These are phyloP conservation scores for Cathartes aura DNA, from an alignment of 2,113 vertebrate species.

Conservation along the genomic window DNA sequence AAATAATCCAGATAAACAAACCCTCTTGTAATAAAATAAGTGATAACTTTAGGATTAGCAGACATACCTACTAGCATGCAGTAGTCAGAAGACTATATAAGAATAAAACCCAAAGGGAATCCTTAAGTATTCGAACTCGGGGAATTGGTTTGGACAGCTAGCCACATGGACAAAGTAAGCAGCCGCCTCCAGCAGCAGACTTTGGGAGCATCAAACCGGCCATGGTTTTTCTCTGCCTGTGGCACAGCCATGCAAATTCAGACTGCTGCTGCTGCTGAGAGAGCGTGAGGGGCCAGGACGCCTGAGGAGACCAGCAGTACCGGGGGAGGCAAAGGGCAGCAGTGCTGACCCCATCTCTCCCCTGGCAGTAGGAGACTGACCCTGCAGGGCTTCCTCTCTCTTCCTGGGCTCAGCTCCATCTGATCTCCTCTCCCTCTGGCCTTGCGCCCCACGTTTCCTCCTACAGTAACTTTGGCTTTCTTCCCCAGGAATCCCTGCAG, in stretches of 20 bases:
- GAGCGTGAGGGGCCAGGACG: rapidly evolving
- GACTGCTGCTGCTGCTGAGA: neutral
- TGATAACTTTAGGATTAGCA: neutral
- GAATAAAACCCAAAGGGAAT: neutral
- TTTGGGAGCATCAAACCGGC: neutral
- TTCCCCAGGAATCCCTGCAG: neutral
- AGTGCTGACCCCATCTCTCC: neutral
- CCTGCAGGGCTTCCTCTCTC: neutral
- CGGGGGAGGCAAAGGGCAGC: neutral
- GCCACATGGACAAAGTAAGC: neutral
- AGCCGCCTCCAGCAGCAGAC: neutral
- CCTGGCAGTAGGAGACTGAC: neutral
- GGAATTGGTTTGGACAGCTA: neutral
- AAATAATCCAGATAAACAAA: neutral
- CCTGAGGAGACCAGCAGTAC: neutral
- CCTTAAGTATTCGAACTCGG: neutral
- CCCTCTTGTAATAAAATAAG: neutral
- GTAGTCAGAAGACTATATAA: neutral
- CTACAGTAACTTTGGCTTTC: neutral
- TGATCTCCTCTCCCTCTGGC: neutral
- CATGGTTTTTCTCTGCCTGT: neutral
- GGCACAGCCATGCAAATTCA: neutral
- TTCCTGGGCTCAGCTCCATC: neutral
- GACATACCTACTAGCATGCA: neutral
- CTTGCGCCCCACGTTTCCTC: rapidly evolving